Evolutionary conservation across 2,888 invertebrate genomes (phyloP).

Genomic region (Lypha dubia): DNA sequence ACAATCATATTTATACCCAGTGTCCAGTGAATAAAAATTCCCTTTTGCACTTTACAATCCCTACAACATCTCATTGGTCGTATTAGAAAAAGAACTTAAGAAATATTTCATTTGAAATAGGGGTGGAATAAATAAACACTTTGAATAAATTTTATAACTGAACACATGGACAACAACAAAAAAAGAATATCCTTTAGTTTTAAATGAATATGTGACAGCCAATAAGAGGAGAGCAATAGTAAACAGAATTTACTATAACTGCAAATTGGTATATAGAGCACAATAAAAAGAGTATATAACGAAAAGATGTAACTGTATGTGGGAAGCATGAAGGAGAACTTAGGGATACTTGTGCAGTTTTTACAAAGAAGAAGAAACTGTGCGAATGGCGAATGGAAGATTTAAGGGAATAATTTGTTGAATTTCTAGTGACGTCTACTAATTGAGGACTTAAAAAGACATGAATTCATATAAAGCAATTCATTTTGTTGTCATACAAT

Average conservation of each 20-base stretch:
- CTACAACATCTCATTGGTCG: constrained; percentile 56
- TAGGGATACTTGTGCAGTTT: background rate
- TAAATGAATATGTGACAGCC: constrained; percentile 5
- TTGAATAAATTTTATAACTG: background rate
- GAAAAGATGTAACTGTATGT: background rate
- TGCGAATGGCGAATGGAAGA: background rate
- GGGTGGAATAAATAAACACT: constrained; percentile 44
- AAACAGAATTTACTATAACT: constrained; percentile 23
- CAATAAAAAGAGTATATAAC: background rate
- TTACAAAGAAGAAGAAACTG: background rate
- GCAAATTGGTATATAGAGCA: too few relatives aligned
- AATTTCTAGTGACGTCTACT: constrained; percentile 39
- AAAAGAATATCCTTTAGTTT: constrained; percentile 29
- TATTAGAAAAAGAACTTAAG: background rate
- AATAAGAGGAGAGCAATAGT: constrained; percentile 47
- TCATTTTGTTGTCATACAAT: too few relatives aligned
- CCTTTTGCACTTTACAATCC: constrained; percentile 27
- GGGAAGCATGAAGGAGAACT: background rate
- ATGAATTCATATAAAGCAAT: background rate
- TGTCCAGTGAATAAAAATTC: constrained; percentile 31
- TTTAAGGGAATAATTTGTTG: constrained; percentile 9
- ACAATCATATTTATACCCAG: constrained; percentile 65
- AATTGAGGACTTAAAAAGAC: constrained; percentile 8
- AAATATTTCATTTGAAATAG: constrained; percentile 9
- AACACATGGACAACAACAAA: constrained; percentile 37